Evolutionary conservation across 2,113 vertebrate genomes (phyloP), one percentile per base, ranked within the genome.

Genomic region (Amphiprion percula): DNA sequence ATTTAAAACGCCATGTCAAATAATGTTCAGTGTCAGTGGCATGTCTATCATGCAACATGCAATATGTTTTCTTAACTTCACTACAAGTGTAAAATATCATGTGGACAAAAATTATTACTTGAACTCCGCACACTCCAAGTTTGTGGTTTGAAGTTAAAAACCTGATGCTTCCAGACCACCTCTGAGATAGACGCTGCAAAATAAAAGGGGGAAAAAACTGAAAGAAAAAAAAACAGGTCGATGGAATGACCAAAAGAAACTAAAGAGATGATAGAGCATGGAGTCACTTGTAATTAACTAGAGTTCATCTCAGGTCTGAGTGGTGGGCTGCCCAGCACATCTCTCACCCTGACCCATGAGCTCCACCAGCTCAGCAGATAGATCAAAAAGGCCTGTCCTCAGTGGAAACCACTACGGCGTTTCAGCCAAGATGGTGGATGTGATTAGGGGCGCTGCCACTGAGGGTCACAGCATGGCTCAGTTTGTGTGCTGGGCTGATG

Each of bases 311-410:
- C 9, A 39, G 79, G 87, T 82, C 84, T 88, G 88, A 91, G 82
- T 70, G 16, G 66, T 82, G 67, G 68, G 49, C 87, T 89, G 84
- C 85, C 90, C 87, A 85, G 88, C 87, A 84, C 68, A 74, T 90
- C 77, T 77, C 77, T 94, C 90, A 88, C 94, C 94, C 91, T 96
- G 94, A 95, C 94, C 94, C 83, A 59, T 74, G 59, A 23, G 55
- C 80, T 85, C 61, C 77, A 91, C 84, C 81, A 93, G 84, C 91
- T 94, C 91, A 93, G 94, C 93, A 94, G 81, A 91, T 91, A 80
- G 81, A 92, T 90, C 87, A 91, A 92, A 93, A 91, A 92, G 90
- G 77, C 84, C 71, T 77, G 68, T 84, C 82, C 89, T 89, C 76
- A 83, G 85, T 90, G 80, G 77, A 92, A 91, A 92, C 71, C 49